Evolutionary conservation across 2,888 invertebrate genomes (phyloP).

Genomic region (Caradrina clavipalpis): DNA sequence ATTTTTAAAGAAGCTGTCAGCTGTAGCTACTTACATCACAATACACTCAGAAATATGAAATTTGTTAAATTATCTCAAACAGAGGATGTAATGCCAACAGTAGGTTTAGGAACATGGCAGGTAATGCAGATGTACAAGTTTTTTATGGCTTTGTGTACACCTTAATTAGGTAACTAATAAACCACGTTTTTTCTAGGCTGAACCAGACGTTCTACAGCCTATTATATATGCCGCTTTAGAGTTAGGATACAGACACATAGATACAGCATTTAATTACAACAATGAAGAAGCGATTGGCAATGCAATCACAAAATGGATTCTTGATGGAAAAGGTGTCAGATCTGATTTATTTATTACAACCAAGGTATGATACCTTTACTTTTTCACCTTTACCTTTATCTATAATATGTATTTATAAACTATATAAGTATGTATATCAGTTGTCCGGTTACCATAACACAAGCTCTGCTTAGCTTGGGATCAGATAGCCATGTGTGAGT

Average conservation of each 20-base stretch:
- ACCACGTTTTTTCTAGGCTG: slow-evolving; percentile 83
- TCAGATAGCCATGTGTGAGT: too few species aligned
- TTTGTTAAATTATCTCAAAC: slow-evolving; percentile 85
- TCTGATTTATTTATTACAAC: slow-evolving; percentile 95
- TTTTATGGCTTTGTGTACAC: not conserved
- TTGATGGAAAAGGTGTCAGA: slow-evolving; percentile 91
- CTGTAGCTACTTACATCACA: slow-evolving; percentile 63
- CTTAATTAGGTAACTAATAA: slow-evolving; percentile 39
- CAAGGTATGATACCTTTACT: slow-evolving; percentile 93
- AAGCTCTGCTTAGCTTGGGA: too few species aligned
- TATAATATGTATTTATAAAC: too few species aligned
- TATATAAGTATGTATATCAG: too few species aligned
- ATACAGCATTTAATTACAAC: slow-evolving; percentile 95
- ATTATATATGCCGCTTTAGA: slow-evolving; percentile 92
- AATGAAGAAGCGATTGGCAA: slow-evolving; percentile 94
- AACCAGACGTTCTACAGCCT: slow-evolving; percentile 92
- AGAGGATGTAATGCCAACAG: slow-evolving; percentile 92
- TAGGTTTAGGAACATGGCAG: slow-evolving; percentile 94
- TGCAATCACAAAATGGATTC: slow-evolving; percentile 92
- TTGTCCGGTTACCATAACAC: too few species aligned
- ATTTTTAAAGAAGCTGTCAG: slow-evolving; percentile 62
- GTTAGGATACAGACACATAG: slow-evolving; percentile 94
- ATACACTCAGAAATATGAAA: slow-evolving; percentile 82
- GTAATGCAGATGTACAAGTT: slow-evolving; percentile 74
- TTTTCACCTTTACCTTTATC: too few species aligned